Percentiles rank a stretch among this genome's conserved stretches.
These are phyloP conservation scores for Pteromalus puparum DNA, from an alignment of 1,140 invertebrate genomes.

Conservation along the genomic window DNA sequence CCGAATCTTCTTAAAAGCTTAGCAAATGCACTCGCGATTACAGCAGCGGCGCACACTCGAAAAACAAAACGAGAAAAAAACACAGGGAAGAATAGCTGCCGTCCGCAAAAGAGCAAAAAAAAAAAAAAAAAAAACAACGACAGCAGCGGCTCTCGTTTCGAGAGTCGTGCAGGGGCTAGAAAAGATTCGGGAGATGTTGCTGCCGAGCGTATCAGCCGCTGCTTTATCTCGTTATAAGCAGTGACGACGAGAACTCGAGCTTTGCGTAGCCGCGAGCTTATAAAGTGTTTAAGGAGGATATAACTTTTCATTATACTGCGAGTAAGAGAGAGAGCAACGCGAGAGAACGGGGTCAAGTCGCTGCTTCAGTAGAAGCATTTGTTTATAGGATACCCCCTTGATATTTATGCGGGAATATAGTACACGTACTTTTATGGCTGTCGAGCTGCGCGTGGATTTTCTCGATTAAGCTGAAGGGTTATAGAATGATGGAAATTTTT, in stretches of 20 bases:
- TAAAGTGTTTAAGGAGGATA: slow-evolving; percentile 36
- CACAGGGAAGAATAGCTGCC: not conserved
- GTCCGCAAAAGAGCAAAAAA: not conserved
- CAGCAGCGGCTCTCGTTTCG: not conserved
- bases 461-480: no score
- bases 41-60: not conserved
- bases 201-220: not conserved
- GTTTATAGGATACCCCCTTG: not conserved
- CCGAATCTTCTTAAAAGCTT: slow-evolving; percentile 32
- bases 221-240: slow-evolving; percentile 34
- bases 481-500: no score
- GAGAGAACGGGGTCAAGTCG: slow-evolving; percentile 14
- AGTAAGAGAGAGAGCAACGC: not conserved
- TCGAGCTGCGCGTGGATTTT: no score
- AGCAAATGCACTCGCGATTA: slow-evolving; percentile 28
- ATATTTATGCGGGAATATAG: no score
- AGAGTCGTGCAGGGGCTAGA: not conserved
- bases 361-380: not conserved
- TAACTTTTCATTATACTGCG: slow-evolving; percentile 44
- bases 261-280: not conserved
- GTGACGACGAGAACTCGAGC: slow-evolving; percentile 18
- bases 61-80: slow-evolving; percentile 15
- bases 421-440: no score
- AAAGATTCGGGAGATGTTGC: not conserved
- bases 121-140: not conserved